Evolutionary conservation across 1,140 invertebrate species (phyloP).

Genomic region (Myzus persicae): DNA sequence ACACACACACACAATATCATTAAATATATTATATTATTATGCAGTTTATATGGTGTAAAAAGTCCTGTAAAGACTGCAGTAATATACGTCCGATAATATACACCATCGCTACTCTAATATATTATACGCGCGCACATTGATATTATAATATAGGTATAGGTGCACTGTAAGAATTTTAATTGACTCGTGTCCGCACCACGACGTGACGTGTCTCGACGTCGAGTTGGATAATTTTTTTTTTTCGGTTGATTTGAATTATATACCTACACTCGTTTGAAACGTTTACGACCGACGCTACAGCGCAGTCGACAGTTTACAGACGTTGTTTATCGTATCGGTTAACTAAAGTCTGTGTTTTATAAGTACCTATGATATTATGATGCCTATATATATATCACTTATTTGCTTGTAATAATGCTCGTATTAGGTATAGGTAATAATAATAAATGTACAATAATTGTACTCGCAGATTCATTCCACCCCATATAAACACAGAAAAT

Average conservation of each 20-base stretch:
- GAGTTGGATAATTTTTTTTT: background rate
- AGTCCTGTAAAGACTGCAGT: background rate
- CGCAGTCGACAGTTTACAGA: background rate
- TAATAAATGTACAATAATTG: too few species aligned
- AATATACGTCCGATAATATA: background rate
- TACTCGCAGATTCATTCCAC: too few species aligned
- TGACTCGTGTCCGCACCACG: background rate
- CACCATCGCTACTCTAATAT: background rate
- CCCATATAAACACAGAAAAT: too few species aligned
- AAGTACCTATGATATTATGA: too few species aligned
- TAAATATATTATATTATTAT: too few species aligned
- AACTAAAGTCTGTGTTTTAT: background rate
- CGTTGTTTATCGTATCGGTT: background rate
- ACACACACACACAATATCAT: too few species aligned
- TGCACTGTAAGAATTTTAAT: constrained; percentile 22
- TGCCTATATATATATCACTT: too few species aligned
- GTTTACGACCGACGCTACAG: background rate
- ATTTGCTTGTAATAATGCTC: too few species aligned
- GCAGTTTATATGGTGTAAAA: background rate
- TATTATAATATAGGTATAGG: background rate
- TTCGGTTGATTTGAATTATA: background rate
- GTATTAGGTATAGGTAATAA: too few species aligned
- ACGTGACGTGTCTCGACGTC: background rate
- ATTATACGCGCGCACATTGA: background rate
- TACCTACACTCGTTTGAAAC: background rate